Evolutionary conservation across 92 coral and sea anemone genomes (phyloP), one percentile per base, ranked within the genome.

Genomic region (Umimayanthus chanpuru): DNA sequence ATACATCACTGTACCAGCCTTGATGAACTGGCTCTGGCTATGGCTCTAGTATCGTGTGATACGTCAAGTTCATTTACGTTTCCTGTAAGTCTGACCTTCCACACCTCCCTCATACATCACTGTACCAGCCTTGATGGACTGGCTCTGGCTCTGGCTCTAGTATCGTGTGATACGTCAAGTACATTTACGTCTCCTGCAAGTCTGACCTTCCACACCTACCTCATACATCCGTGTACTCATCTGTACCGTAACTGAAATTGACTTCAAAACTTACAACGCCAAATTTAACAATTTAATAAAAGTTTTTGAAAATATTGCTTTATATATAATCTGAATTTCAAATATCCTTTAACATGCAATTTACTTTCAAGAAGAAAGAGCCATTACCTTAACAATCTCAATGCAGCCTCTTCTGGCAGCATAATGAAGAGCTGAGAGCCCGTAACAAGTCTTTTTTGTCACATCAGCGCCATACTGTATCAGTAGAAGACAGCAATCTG

Each of bases 371-470:
- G 1, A 18, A 67, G 25, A 73, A 30, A 41, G 12, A 26, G 16
- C 30, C 43, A 76, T 11, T 68, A 95, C 98, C 96, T 92, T 95
- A 10, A 93, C 79, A 29, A 90, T 82, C 23, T 91, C 79, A 36
- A 29, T 30, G 76, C 85, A 89, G 38, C 93, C 93, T 68, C 95
- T 81, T 5, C 93, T 93, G 15, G 96, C 89, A n/a, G 96, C 94
- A 39, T 90, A 89, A 79, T 95, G 96, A 32, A 95, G 85, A 14
- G 96, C 94, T 21, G 96, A 85, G 67, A 93, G 98, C 12, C 96
- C 96, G 49, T 88, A 93, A 66, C 94, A 93, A 68, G 89, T 84
- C 68, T 44, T 79, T 36, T n/a, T 61, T 11, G n/a, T 32, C 20
- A 90, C 94, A 30, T 86, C 73, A 18, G 96, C 98, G 30, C 96